phyloP scores from a whole-genome alignment of 2,888 invertebrate species.

The Lacanobia oleracea region DNA sequence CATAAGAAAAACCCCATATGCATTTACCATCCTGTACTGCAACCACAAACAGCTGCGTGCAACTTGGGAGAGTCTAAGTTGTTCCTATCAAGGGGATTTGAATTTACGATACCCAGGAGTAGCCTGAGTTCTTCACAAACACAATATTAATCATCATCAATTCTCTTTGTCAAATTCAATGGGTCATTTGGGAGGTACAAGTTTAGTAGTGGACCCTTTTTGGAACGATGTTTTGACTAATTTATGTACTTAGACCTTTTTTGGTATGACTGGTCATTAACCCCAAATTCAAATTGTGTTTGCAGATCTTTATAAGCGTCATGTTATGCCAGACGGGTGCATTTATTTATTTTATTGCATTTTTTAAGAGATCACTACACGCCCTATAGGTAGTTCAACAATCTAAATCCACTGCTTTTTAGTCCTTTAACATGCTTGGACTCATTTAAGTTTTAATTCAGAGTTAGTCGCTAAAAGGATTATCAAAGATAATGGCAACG shows the following conservation, averaged over 20 bases:
- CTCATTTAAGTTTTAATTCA: too few species aligned
- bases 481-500: too few species aligned
- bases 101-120: not conserved
- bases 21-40: too few species aligned
- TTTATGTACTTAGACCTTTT: not conserved
- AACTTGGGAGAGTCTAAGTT: too few species aligned
- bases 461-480: too few species aligned
- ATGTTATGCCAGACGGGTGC: not conserved
- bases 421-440: too few species aligned
- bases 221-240: not conserved
- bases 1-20: too few species aligned
- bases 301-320: not conserved
- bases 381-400: too few species aligned
- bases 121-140: not conserved
- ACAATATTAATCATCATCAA: constrained; percentile 2
- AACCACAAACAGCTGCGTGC: too few species aligned
- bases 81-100: not conserved
- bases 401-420: too few species aligned
- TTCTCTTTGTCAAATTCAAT: constrained; percentile 25
- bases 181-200: not conserved
- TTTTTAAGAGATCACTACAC: not conserved
- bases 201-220: constrained; percentile 8
- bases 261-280: not conserved
- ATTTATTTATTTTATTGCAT: not conserved
- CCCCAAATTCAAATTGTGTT: not conserved